phyloP scores from a whole-genome alignment of 2,797 vertebrate species.

The Poeciliopsis infans region DNA sequence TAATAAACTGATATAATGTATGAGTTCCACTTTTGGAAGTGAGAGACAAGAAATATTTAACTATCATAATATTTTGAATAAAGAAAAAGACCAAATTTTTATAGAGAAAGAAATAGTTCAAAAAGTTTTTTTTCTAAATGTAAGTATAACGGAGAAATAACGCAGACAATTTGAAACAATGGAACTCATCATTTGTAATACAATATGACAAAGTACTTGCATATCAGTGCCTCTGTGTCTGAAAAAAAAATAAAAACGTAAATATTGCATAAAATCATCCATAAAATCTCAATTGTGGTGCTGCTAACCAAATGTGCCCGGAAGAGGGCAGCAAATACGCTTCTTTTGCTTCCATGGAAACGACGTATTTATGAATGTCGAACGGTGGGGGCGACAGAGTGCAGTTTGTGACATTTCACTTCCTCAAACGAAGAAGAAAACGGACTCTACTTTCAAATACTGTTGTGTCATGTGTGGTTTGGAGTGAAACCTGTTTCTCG shows the following conservation, averaged over 20 bases:
- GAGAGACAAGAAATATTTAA: no score
- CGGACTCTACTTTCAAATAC: conserved; percentile 30
- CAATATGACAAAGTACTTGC: background rate
- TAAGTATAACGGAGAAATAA: background rate
- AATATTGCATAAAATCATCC: background rate
- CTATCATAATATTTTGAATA: background rate
- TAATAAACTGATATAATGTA: no score
- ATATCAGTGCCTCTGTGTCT: background rate
- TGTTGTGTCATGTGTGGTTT: conserved; percentile 23
- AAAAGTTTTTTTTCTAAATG: background rate
- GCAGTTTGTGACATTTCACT: background rate
- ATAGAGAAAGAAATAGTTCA: background rate
- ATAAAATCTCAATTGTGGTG: background rate
- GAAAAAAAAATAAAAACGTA: no score
- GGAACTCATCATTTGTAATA: background rate
- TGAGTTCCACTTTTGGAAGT: no score
- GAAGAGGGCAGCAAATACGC: conserved; percentile 44
- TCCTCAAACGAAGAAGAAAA: conserved; percentile 26
- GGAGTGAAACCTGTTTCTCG: background rate
- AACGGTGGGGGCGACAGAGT: conserved; percentile 32
- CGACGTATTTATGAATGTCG: background rate
- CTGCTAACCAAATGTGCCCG: conserved; percentile 7
- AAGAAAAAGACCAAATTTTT: background rate
- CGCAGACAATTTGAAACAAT: background rate
- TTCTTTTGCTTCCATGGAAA: background rate